A percentile compares a stretch with the other conserved stretches of the same genome.
Evolutionary conservation across 92 coral and sea anemone genomes (phyloP).

Genomic region (Epizoanthus stellaris): DNA sequence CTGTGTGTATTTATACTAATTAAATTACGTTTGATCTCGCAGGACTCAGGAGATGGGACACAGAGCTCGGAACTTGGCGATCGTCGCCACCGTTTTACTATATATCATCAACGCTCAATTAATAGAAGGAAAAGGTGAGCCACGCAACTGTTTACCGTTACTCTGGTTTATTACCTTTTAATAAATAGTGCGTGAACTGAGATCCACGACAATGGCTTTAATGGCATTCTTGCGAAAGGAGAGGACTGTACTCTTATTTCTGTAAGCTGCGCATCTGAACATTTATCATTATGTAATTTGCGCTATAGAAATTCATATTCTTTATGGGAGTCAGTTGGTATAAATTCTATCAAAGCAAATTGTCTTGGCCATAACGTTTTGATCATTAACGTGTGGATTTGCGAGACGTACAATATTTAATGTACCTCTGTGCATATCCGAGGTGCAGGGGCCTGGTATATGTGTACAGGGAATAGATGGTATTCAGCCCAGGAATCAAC

Average conservation of each 20-base stretch:
- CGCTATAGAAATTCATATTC: not conserved
- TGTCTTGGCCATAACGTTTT: too few species aligned
- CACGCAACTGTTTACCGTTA: not conserved
- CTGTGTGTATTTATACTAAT: not conserved
- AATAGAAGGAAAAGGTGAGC: constrained; percentile 30
- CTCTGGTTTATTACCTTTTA: not conserved
- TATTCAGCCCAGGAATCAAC: too few species aligned
- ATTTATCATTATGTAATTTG: not conserved
- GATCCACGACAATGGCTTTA: not conserved
- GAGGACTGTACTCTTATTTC: not conserved
- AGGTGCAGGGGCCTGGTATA: too few species aligned
- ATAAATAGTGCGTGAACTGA: not conserved
- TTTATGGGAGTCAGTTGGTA: too few species aligned
- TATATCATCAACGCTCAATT: constrained; percentile 5
- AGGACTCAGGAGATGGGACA: constrained; percentile 17
- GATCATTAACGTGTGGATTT: too few species aligned
- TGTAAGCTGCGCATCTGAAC: not conserved
- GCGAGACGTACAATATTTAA: too few species aligned
- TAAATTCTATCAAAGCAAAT: too few species aligned
- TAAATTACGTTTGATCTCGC: not conserved
- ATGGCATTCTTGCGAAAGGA: not conserved
- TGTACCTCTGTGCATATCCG: too few species aligned
- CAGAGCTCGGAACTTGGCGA: constrained; percentile 28
- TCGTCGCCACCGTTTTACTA: constrained; percentile 5
- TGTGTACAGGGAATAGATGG: too few species aligned